Evolutionary conservation across 2,888 invertebrate species (phyloP).

Genomic region (Leptothorax acervorum): DNA sequence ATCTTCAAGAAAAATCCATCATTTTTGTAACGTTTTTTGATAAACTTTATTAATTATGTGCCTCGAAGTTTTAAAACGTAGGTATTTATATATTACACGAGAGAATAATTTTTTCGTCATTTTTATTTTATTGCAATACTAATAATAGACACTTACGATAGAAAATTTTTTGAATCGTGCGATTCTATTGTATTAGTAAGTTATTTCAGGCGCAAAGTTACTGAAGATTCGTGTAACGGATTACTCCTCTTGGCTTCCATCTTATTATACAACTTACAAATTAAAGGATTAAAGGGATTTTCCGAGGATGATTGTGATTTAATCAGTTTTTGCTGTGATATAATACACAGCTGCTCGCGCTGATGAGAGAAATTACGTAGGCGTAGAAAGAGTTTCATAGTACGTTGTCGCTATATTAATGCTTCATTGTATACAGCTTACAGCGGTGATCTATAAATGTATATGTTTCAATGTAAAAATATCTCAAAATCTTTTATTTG

Average conservation of each 20-base stretch:
- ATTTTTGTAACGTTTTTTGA: background rate
- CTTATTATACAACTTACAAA: background rate
- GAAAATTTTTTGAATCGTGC: background rate
- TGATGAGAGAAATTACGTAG: constrained; percentile 25
- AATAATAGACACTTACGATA: background rate
- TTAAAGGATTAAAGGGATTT: constrained; percentile 4
- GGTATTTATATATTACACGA: background rate
- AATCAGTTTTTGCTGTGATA: constrained; percentile 1
- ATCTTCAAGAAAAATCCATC: background rate
- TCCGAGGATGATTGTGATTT: background rate
- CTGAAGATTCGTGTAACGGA: constrained; percentile 1
- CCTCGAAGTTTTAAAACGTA: background rate
- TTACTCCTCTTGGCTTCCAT: background rate
- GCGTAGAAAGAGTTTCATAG: background rate
- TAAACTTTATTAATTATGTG: constrained; percentile 16
- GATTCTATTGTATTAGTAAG: background rate
- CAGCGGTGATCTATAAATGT: background rate
- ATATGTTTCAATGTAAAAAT: background rate
- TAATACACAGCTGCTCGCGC: background rate
- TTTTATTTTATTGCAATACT: background rate
- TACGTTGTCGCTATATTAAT: background rate
- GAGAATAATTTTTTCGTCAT: background rate
- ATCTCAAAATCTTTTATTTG: background rate
- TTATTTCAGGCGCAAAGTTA: background rate
- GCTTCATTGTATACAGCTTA: background rate